Base-by-base conservation (phyloP, 2,888 invertebrate genomes). In the Hirtodrosophila confusa region DNA sequence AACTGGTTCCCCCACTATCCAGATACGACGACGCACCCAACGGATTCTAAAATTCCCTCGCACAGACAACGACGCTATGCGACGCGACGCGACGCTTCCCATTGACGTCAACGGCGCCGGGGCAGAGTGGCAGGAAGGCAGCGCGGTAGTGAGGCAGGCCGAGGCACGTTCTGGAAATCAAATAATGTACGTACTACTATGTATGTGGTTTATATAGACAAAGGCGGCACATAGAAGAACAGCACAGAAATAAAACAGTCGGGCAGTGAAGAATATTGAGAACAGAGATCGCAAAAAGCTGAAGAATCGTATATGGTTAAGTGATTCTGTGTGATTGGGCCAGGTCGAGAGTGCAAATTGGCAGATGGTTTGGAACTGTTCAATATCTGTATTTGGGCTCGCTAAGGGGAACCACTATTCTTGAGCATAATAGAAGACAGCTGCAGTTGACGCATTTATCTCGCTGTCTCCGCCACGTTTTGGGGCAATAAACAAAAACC, bases 81-180 rank as follows among this genome's bases (percentile, higher is more conserved):
- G 27, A 27, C 27, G 44, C 10, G 31, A 31, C 7, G 64, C 56
- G 53, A 48, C 48, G 55, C 48, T 47, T 47, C 50, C 61, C 80
- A 71, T 82, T 82, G 82, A 82, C 87, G 82, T 86, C 86, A 80
- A 78, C 73, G 75, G 70, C 84, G 84, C 40, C 62, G 65, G 23
- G 54, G 57, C 73, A 84, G 80, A 80, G 78, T 63, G 82, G 82
- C 82, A 80, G 84, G 80, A 17, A 17, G 17, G 17, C 17, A 17
- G 17, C 17, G 17, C 63, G 54, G 57, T 69, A 84, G 80, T 84
- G 78, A 65, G 82, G 82, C 82, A 80, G 84, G 80, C 79, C 71
- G 74, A 70, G 72, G 85, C 87, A 82, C 82, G 87, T 82, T 84
- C 82, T 86, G 87, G 82, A 86, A 84, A 86, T 80, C 75, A 86